A percentile compares a stretch with the other conserved stretches of the same genome.
Evolutionary conservation across 1,140 invertebrate species (phyloP).

Genomic region (Diorhabda carinulata): DNA sequence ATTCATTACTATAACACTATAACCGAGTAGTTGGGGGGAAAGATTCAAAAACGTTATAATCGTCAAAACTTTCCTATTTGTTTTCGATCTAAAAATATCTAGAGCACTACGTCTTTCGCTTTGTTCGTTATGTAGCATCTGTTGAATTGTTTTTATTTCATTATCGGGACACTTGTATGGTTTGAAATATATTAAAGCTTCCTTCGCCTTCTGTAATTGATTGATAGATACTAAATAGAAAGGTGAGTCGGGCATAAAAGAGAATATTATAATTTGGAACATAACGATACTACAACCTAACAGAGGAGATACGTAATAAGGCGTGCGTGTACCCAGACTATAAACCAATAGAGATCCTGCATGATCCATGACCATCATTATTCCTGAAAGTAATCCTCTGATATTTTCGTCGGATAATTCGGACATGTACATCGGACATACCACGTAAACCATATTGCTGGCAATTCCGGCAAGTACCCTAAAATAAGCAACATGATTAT

Average conservation of each 20-base stretch:
- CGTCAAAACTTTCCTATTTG: constrained; percentile 34
- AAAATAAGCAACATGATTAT: neutral
- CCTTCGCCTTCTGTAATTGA: constrained; percentile 48
- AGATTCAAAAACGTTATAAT: constrained; percentile 51
- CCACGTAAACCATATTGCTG: constrained; percentile 35
- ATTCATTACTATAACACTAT: constrained; percentile 42
- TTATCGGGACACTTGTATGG: neutral
- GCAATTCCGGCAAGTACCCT: constrained; percentile 26
- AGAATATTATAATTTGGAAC: constrained; percentile 15
- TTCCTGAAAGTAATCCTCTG: constrained; percentile 13
- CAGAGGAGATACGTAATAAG: constrained; percentile 10
- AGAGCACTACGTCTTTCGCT: neutral
- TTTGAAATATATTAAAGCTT: constrained; percentile 47
- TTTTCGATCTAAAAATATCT: constrained; percentile 30
- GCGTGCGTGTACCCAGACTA: constrained; percentile 6
- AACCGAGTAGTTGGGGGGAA: constrained; percentile 50
- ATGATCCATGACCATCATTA: constrained; percentile 15
- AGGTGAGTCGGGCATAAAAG: constrained; percentile 16
- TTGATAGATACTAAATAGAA: constrained; percentile 10
- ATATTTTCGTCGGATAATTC: constrained; percentile 26
- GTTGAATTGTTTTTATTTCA: neutral
- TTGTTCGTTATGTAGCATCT: neutral
- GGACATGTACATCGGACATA: constrained; percentile 30
- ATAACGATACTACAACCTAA: constrained; percentile 21
- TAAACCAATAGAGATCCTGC: constrained; percentile 17